Conservation (phyloP, 2,888 invertebrate genomes). For the Oscheius myriophilus region DNA sequence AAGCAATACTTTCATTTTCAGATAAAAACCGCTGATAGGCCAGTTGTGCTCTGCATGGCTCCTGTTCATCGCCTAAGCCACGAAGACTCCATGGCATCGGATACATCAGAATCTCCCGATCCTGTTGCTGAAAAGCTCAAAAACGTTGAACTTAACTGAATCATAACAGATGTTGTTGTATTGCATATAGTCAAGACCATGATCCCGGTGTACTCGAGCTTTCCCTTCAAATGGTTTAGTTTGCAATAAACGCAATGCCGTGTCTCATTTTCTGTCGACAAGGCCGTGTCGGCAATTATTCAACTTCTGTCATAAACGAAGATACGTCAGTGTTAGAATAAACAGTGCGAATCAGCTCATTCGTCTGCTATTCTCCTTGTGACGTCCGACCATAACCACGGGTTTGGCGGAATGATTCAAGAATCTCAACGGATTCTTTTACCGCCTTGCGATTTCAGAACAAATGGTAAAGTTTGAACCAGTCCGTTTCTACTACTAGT, state of each 20-base stretch:
- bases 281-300: constrained; percentile 16
- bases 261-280: constrained; percentile 12
- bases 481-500: no score
- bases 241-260: background rate
- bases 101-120: constrained; percentile 13
- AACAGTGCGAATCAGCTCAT: constrained; percentile 9
- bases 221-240: no score
- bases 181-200: no score
- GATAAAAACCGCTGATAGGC: constrained; percentile 52
- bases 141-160: constrained; percentile 12
- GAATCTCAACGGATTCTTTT: background rate
- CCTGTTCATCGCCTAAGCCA: constrained; percentile 34
- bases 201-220: no score
- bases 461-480: no score
- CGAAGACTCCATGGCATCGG: constrained; percentile 20
- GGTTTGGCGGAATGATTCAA: no score
- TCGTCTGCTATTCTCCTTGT: no score
- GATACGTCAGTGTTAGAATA: constrained; percentile 29
- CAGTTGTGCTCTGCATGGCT: constrained; percentile 50
- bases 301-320: constrained; percentile 25
- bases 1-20: no score
- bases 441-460: background rate
- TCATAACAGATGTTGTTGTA: no score
- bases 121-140: constrained; percentile 1
- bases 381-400: no score